phyloP scores from a whole-genome alignment of 2,888 invertebrate genomes.

The Tipula lateralis region DNA sequence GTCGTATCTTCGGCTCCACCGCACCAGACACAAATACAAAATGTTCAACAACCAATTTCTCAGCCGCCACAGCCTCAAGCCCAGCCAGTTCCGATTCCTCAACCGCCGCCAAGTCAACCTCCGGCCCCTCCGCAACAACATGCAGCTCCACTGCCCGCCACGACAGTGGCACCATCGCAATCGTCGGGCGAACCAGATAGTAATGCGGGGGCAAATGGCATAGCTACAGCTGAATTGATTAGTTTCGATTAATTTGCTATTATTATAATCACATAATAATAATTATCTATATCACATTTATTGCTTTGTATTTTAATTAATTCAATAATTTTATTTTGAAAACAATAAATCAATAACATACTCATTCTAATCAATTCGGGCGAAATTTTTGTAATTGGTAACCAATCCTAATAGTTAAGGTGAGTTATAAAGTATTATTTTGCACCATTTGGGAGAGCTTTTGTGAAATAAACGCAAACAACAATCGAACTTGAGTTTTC shows the following conservation, averaged over 20 bases:
- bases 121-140: conserved; percentile 32
- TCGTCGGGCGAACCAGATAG: conserved; percentile 40
- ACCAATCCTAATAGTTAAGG: no score
- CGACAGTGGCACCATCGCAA: conserved; percentile 39
- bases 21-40: conserved; percentile 40
- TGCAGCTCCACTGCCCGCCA: conserved; percentile 32
- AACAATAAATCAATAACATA: background rate
- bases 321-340: background rate
- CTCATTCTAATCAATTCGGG: background rate
- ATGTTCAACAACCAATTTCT: conserved; percentile 39
- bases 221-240: conserved; percentile 72
- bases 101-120: conserved; percentile 24
- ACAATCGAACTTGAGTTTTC: no score
- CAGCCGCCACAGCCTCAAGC: conserved; percentile 36
- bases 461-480: no score
- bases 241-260: conserved; percentile 66
- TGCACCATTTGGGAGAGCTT: no score
- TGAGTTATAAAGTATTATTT: no score
- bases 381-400: background rate
- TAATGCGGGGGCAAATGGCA: conserved; percentile 45
- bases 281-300: background rate
- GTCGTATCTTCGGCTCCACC: conserved; percentile 33
- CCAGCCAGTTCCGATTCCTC: conserved; percentile 35
- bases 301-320: background rate
- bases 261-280: background rate